Evolutionary conservation across 1,140 invertebrate genomes (phyloP).

Genomic region (Pseudomyrmex cubaensis): DNA sequence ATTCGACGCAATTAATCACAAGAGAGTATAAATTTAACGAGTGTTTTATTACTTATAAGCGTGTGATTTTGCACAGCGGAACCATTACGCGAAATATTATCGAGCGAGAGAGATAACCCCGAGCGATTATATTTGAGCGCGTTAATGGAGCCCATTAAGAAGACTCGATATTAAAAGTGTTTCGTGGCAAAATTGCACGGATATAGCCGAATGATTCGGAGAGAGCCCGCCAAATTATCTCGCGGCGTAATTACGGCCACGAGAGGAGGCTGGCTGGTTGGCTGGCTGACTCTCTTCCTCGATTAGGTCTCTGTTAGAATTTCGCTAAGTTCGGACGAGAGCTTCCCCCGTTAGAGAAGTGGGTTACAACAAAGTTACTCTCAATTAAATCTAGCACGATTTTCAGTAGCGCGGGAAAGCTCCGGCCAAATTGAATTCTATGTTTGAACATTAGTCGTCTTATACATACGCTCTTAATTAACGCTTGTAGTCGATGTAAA

Average conservation of each 20-base stretch:
- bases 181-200: constrained; percentile 25
- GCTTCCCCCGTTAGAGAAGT: constrained; percentile 50
- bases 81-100: constrained; percentile 26
- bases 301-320: constrained; percentile 55
- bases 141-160: constrained; percentile 31
- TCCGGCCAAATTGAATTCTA: constrained; percentile 55
- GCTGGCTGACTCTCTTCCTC: constrained; percentile 12
- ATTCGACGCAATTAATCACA: not conserved
- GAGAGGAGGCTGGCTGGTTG: not conserved
- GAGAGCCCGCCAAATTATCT: constrained; percentile 47
- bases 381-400: constrained; percentile 61
- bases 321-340: constrained; percentile 45
- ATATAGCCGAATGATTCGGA: constrained; percentile 36
- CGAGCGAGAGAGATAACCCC: constrained; percentile 17
- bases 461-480: constrained; percentile 53
- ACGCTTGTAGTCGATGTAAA: constrained; percentile 50
- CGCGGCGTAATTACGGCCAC: constrained; percentile 40
- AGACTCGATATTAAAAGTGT: constrained; percentile 52
- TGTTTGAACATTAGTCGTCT: constrained; percentile 58
- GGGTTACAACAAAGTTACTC: constrained; percentile 61
- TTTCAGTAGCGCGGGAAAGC: constrained; percentile 38
- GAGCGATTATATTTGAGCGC: constrained; percentile 18
- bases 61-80: not conserved
- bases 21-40: constrained; percentile 14
- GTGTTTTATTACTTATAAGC: not conserved